Evolutionary conservation across 2,888 invertebrate species (phyloP), one percentile per base, ranked within the genome.

Genomic region (Leptinotarsa juncta): DNA sequence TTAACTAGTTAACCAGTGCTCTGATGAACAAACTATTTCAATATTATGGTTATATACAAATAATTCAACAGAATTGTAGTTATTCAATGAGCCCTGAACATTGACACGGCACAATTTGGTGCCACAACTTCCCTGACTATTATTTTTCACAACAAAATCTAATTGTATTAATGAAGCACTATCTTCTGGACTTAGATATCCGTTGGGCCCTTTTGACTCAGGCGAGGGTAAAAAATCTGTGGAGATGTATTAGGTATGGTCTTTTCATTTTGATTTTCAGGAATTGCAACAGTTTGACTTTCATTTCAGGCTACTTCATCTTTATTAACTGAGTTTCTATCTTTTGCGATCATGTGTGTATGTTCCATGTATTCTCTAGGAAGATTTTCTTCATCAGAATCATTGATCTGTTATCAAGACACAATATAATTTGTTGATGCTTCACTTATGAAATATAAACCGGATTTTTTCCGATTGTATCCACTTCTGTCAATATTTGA

Each of bases 1-100:
- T 65, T 48, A 48, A 42, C 42, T 42, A 65, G 65, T 65, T 65
- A 65, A 18, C 48, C 65, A 65, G 65, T 65, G 65, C 32, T 65
- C 42, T 48, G 65, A 65, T 62, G 23, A 62, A 23, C 62, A 32
- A 15, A 62, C 62, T 26, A 32, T 62, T 26, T 62, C 62, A 23
- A 20, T 20, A 20, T 20, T 20, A 20, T 20, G 20, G 20, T 20
- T 20, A 20, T 20, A 20, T 20, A 20, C 20, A 20, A 20, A 20
- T 20, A 20, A 20, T 20, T 20, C 20, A 20, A 20, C 20, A 20
- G 20, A 20, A 20, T 20, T 20, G 20, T 20, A 20, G 20, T 20
- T 20, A 20, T 20, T 20, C 20, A 20, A 20, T 20, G 20, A 20
- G 20, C 20, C 20, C 20, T 20, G 20, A 20, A 20, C 20, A 20